Evolutionary conservation across 2,797 vertebrate species (phyloP), one percentile per base, ranked within the genome.

Genomic region (Schizopygopsis malacanthus): DNA sequence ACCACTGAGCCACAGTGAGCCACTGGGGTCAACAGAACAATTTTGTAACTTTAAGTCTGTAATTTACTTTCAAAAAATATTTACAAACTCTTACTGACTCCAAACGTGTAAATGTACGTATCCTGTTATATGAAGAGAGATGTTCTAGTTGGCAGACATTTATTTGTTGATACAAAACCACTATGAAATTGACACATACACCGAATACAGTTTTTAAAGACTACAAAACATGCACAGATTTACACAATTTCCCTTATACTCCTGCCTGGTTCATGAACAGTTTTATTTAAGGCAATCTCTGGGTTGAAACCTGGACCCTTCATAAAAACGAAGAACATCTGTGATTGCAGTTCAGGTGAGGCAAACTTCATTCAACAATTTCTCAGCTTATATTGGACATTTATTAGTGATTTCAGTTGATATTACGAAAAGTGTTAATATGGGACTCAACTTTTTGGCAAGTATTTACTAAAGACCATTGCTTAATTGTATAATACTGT

Each of bases 161-260:
- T 86, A 78, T 86, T 85, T 41, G 71, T 85, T 88, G 70, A 83
- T 91, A 90, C 89, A 90, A 90, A 91, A 90, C 81, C 79, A 80
- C 71, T 47, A 52, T 82, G 83, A 84, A 82, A 87, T 72, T 50
- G 39, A 71, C 79, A 85, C 54, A 4, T 47, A 67, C 47, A 79
- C 33, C 0, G 4, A 76, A 69, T 33, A 73, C 9, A 9, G 39
- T 52, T 85, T 85, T 33, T 72, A 50, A 78, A 45, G 18, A 69
- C 76, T 67, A 86, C 85, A 87, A 63, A 85, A 85, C 87, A 85
- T 87, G 82, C 88, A 89, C 76, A 83, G 61, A 79, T 72, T n/a
- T 59, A 81, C 81, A 81, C 16, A 39, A 61, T n/a, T 78, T 88
- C 79, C 85, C 86, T 85, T 88, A 85, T 81, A 25, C 80, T 88